Conservation (phyloP, 2,797 vertebrate genomes). For the Mallotus villosus region DNA sequence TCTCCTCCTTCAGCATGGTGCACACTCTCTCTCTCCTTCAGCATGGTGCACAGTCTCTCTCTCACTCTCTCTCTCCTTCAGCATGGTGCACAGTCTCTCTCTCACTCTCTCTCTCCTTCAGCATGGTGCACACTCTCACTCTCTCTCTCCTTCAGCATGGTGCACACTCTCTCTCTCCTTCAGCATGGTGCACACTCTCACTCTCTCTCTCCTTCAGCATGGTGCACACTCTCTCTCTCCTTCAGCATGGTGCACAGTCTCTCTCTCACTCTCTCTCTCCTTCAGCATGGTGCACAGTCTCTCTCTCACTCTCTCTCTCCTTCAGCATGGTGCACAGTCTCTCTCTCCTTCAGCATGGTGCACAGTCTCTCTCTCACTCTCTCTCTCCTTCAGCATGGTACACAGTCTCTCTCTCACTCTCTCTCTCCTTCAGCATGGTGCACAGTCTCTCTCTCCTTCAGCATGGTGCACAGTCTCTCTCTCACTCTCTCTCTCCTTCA, state of each 20-base stretch:
- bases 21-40: conserved; percentile 72
- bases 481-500: conserved; percentile 74
- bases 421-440: conserved; percentile 64
- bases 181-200: conserved; percentile 49
- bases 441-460: conserved; percentile 71
- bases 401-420: too few species aligned
- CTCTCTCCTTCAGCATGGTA: conserved; percentile 64
- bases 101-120: conserved; percentile 74
- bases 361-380: too few species aligned
- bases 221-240: conserved; percentile 68
- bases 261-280: conserved; percentile 74
- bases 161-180: conserved; percentile 70
- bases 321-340: conserved; percentile 62
- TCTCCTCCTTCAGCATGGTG: conserved; percentile 64
- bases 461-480: conserved; percentile 43
- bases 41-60: conserved; percentile 43
- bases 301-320: conserved; percentile 74
- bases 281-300: conserved; percentile 56
- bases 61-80: conserved; percentile 74
- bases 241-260: conserved; percentile 56
- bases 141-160: conserved; percentile 67
- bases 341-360: conserved; percentile 64
- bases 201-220: conserved; percentile 70
- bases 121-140: conserved; percentile 56
- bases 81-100: conserved; percentile 43